Percentiles rank a stretch among this genome's conserved stretches.
These are phyloP conservation scores for Drosophila cracens DNA, from an alignment of 2,888 invertebrate species.

Conservation along the genomic window DNA sequence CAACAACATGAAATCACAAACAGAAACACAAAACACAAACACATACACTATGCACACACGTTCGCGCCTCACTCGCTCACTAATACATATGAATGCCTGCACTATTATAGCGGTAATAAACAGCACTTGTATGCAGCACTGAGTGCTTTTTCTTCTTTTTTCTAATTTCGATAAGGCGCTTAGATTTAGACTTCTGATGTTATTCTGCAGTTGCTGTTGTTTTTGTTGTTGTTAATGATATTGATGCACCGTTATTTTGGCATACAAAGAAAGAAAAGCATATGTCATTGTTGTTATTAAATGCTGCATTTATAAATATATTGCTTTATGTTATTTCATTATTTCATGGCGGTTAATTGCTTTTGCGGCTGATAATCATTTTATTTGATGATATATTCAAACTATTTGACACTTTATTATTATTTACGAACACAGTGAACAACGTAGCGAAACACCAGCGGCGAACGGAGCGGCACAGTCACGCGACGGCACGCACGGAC, in stretches of 20 bases:
- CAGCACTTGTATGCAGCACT: conserved; percentile 57
- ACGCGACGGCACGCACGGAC: conserved; percentile 51
- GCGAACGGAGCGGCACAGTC: conserved; percentile 44
- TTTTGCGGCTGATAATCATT: conserved; percentile 23
- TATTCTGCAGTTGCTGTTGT: conserved; percentile 14
- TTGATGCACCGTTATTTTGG: conserved; percentile 27
- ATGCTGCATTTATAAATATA: conserved; percentile 20
- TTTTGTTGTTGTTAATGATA: conserved; percentile 29
- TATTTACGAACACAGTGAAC: conserved; percentile 54
- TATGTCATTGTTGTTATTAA: conserved; percentile 25
- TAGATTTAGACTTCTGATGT: conserved; percentile 32
- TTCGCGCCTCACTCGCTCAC: conserved; percentile 23
- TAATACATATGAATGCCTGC: conserved; percentile 37
- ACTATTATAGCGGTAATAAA: conserved; percentile 36
- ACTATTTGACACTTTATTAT: conserved; percentile 46
- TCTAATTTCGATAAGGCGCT: conserved; percentile 43
- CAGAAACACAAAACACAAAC: conserved; percentile 64
- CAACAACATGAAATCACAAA: conserved; percentile 66
- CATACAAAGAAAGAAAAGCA: conserved; percentile 34
- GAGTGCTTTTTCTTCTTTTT: conserved; percentile 35
- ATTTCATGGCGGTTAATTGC: conserved; percentile 32
- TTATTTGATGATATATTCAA: conserved; percentile 28
- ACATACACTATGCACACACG: conserved; percentile 50
- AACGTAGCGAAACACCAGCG: conserved; percentile 54
- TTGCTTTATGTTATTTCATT: conserved; percentile 20